These are phyloP conservation scores for Listrodromus nycthemerus DNA, from an alignment of 2,888 invertebrate genomes.

Conservation along the genomic window DNA sequence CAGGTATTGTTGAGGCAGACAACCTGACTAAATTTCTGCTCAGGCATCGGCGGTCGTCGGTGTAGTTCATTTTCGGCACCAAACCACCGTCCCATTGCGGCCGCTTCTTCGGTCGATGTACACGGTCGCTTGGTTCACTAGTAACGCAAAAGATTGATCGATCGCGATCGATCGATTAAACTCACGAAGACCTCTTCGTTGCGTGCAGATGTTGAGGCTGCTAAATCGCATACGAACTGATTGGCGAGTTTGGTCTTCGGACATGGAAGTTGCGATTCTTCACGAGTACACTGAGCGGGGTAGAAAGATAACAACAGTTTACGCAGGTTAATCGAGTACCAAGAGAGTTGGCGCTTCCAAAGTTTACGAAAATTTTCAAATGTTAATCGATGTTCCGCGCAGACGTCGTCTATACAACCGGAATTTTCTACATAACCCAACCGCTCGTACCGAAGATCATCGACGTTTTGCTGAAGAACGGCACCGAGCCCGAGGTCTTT, in stretches of 20 bases:
- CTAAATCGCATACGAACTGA: slow-evolving; percentile 31
- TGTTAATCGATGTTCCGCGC: not conserved
- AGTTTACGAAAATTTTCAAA: not conserved
- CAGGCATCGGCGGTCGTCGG: too few relatives aligned
- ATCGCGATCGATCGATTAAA: not conserved
- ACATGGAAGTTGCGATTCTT: slow-evolving; percentile 44
- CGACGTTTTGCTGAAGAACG: slow-evolving; percentile 43
- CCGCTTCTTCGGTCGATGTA: too few relatives aligned
- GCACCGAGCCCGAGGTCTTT: slow-evolving; percentile 44
- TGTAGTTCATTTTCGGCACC: too few relatives aligned
- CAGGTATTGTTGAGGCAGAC: too few relatives aligned
- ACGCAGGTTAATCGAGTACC: slow-evolving; percentile 39
- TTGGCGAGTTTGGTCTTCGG: slow-evolving; percentile 49
- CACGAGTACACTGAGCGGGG: slow-evolving; percentile 42
- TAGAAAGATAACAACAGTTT: slow-evolving; percentile 34
- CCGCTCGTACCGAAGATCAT: slow-evolving; percentile 51
- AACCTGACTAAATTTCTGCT: too few relatives aligned
- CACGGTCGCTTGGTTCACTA: too few relatives aligned
- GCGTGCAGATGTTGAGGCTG: slow-evolving; percentile 28
- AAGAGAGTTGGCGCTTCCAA: not conserved
- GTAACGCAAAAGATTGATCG: too few relatives aligned
- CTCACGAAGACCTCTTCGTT: too few relatives aligned
- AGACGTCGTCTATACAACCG: slow-evolving; percentile 39
- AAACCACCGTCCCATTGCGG: too few relatives aligned
- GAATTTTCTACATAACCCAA: slow-evolving; percentile 43